These are phyloP conservation scores for Equus przewalskii DNA, from an alignment of 2,113 vertebrate genomes.

Conservation along the genomic window DNA sequence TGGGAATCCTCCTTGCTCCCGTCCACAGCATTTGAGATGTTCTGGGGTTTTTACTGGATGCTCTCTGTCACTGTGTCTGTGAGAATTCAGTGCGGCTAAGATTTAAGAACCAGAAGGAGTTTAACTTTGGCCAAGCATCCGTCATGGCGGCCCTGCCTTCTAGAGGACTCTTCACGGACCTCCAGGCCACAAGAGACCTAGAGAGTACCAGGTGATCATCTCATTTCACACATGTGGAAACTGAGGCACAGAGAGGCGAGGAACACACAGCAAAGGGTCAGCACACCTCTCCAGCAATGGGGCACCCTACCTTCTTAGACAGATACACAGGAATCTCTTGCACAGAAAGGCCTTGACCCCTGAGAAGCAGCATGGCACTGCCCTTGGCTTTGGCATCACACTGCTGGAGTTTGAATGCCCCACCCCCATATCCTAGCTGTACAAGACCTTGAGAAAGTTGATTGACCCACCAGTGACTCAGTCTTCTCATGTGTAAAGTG, in stretches of 20 bases:
- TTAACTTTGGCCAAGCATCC: neutral
- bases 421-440: neutral
- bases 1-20: neutral
- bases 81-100: neutral
- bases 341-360: rapidly evolving
- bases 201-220: neutral
- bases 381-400: neutral
- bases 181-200: neutral
- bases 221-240: neutral
- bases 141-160: neutral
- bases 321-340: neutral
- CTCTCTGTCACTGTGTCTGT: neutral
- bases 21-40: neutral
- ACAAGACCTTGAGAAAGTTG: neutral
- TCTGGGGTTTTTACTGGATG: neutral
- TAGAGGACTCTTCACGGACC: neutral
- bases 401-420: neutral
- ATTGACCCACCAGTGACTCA: neutral
- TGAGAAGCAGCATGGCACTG: rapidly evolving
- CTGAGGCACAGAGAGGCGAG: neutral
- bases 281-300: neutral
- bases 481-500: neutral
- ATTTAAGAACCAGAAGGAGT: neutral
- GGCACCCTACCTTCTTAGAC: neutral
- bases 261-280: neutral